Evolutionary conservation across 2,797 vertebrate species (phyloP), one percentile per base, ranked within the genome.

Genomic region (Poeciliopsis gracilis): DNA sequence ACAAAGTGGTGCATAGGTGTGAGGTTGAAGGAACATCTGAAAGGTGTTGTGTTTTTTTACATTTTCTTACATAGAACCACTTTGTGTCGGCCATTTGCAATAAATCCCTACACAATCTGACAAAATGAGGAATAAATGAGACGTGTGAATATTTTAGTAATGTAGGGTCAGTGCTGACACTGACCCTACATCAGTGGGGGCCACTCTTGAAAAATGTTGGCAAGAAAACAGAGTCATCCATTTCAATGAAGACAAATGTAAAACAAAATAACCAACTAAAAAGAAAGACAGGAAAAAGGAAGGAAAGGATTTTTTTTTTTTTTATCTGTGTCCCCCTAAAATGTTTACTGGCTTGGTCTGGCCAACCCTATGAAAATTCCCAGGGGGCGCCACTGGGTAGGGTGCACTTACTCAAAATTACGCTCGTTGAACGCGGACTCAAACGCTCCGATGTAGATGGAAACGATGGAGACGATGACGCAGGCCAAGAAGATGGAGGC

Each of bases 401-500:
- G 30, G 33, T 8, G 11, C 16, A 77, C 97, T 79, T 93, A 98
- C 97, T 95, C 91, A 87, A 97, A 97, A 11, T 90, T 38, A 0
- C 96, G 96, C 4, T 96, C 95, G 9, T 90, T 94, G 90, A 98
- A 97, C 88, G 96, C 96, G 0, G 97, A 98, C 82, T 97, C 97
- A 82, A 98, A 90, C 36, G 96, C 97, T 2, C 97, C 97, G 0
- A 94, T 87, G 49, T 97, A 98, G 91, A 98, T 98, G 91, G 97
- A 97, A 33, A 97, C 70, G 82, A 98, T 97, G 88, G 97, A 98
- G 81, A 98, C 86, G 79, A 98, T 96, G 89, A 98, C 97, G 51
- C 97, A 98, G 85, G 97, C 96, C 91, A 98, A 87, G 89, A 98
- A 98, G 77, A 98, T 89, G 0, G 97, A 98, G 33, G 97, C 97